Evolutionary conservation across 2,113 vertebrate genomes (phyloP).

Genomic region (Chiloscyllium plagiosum): DNA sequence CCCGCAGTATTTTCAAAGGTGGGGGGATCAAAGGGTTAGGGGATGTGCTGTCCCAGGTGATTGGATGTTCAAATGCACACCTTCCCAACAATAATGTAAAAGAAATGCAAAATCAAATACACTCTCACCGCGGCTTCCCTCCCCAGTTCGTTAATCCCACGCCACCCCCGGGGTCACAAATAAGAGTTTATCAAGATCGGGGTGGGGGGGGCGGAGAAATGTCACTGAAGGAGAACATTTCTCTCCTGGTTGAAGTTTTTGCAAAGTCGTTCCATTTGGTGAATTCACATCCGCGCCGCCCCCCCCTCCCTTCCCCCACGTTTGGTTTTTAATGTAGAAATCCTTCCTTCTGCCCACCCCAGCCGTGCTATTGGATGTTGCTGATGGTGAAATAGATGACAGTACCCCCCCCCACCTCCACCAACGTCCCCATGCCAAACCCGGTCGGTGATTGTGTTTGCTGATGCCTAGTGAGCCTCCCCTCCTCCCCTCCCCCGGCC

Average conservation of each 20-base stretch:
- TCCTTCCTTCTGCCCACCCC: no score
- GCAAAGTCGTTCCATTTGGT: not conserved
- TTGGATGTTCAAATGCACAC: slow-evolving; percentile 56
- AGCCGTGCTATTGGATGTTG: no score
- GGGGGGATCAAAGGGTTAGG: slow-evolving; percentile 39
- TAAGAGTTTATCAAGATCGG: slow-evolving; percentile 44
- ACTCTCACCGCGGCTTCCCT: slow-evolving; percentile 55
- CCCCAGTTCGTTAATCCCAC: slow-evolving; percentile 44
- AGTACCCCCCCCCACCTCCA: no score
- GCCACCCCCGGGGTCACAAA: slow-evolving; percentile 48
- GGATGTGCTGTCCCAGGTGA: slow-evolving; percentile 48
- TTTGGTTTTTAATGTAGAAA: no score
- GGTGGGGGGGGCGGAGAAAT: not conserved
- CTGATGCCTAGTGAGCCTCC: no score
- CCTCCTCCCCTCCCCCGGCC: no score
- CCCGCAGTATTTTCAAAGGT: slow-evolving; percentile 38
- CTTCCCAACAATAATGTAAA: slow-evolving; percentile 41
- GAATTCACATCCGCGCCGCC: no score
- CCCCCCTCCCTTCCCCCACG: no score
- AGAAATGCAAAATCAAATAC: slow-evolving; percentile 56
- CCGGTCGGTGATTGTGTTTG: no score
- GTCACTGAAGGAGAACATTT: no score
- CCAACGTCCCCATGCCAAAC: no score
- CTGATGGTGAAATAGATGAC: no score
- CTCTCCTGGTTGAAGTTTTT: not conserved